phyloP scores from a whole-genome alignment of 2,888 invertebrate species.

The Standfussiana lucernea region DNA sequence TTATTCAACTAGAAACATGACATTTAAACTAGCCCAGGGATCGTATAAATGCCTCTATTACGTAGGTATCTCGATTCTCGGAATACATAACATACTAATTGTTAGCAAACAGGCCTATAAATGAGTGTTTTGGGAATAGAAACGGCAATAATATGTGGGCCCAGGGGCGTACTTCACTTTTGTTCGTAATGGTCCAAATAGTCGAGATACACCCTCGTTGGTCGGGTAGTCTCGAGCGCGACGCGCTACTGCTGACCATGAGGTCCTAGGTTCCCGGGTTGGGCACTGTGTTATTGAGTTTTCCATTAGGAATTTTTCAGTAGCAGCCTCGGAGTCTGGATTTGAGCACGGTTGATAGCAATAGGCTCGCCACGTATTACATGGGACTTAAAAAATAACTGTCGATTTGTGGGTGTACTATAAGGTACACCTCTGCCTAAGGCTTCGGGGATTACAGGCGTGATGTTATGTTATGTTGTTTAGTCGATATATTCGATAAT shows the following conservation, averaged over 20 bases:
- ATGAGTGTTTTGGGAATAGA: constrained; percentile 54
- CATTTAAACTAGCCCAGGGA: constrained; percentile 40
- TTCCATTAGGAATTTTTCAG: no score
- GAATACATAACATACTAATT: constrained; percentile 53
- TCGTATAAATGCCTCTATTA: constrained; percentile 3
- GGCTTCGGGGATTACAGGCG: no score
- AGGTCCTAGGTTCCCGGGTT: no score
- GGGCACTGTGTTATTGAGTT: no score
- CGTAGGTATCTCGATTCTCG: constrained; percentile 31
- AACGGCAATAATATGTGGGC: constrained; percentile 54
- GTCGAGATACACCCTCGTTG: constrained; percentile 1
- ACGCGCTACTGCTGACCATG: no score
- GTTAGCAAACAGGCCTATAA: constrained; percentile 50
- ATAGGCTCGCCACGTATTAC: no score
- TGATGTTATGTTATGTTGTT: constrained; percentile 12
- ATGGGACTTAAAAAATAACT: no score
- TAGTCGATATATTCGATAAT: constrained; percentile 67
- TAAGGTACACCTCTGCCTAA: no score
- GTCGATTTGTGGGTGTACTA: no score
- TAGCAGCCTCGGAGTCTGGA: no score
- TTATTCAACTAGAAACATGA: constrained; percentile 8
- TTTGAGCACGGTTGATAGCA: no score
- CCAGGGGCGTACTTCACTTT: constrained; percentile 63
- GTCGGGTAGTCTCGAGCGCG: no score
- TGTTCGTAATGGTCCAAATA: constrained; percentile 67